Percentiles rank a stretch among this genome's conserved stretches.
These are phyloP conservation scores for Lasioglossum figueresi DNA, from an alignment of 2,888 invertebrate genomes.

Conservation along the genomic window DNA sequence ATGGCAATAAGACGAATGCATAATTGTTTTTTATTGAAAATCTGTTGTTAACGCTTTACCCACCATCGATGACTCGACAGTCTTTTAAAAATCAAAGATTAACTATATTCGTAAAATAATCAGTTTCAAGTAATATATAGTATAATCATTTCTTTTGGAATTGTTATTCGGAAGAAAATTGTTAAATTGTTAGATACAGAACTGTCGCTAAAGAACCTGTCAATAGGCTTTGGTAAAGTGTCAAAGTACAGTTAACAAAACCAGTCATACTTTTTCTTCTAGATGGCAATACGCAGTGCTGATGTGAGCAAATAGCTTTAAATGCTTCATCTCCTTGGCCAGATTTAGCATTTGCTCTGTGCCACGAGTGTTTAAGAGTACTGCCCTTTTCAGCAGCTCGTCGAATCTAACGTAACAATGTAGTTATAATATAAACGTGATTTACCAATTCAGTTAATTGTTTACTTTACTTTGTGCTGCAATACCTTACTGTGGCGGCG, in stretches of 20 bases:
- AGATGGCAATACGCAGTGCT: conserved; percentile 97
- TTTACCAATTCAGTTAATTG: neutral
- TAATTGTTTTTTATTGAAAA: too few relatives aligned
- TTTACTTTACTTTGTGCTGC: neutral
- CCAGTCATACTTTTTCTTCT: conserved; percentile 78
- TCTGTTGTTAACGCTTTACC: too few relatives aligned
- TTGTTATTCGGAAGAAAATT: too few relatives aligned
- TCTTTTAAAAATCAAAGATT: too few relatives aligned
- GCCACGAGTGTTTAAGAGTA: conserved; percentile 95
- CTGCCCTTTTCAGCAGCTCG: conserved; percentile 94
- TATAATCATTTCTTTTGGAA: too few relatives aligned
- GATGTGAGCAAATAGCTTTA: conserved; percentile 90
- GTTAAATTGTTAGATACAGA: neutral
- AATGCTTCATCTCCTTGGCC: conserved; percentile 90
- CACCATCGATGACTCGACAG: too few relatives aligned
- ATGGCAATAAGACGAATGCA: too few relatives aligned
- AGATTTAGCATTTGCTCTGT: conserved; percentile 94
- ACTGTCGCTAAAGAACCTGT: neutral
- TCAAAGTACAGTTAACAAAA: neutral
- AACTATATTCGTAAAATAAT: too few relatives aligned
- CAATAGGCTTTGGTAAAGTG: neutral
- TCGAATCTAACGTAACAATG: conserved; percentile 88
- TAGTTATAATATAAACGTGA: neutral
- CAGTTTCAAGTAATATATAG: too few relatives aligned
- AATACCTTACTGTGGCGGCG: conserved; percentile 83